phyloP scores from a whole-genome alignment of 1,140 invertebrate species.

The Aporrectodea caliginosa region DNA sequence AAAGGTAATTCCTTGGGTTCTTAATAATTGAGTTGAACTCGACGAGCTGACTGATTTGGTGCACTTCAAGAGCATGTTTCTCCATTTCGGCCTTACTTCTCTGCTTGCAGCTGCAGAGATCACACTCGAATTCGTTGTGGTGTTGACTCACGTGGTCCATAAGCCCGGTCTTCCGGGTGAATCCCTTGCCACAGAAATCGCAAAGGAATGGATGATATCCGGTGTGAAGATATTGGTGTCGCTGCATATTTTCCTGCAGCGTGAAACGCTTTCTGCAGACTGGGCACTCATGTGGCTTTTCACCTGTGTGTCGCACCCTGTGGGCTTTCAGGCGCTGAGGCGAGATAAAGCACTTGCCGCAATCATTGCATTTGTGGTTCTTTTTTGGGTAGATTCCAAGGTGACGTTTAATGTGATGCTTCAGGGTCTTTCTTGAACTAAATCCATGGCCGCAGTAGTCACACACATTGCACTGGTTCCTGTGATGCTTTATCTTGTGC shows the following conservation, averaged over 20 bases:
- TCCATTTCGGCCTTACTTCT: background rate
- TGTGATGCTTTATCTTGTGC: background rate
- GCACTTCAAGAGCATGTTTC: background rate
- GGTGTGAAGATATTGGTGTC: constrained; percentile 89
- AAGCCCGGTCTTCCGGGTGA: constrained; percentile 93
- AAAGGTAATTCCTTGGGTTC: background rate
- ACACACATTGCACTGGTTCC: background rate
- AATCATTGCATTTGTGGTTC: constrained; percentile 77
- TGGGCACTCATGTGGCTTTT: constrained; percentile 67
- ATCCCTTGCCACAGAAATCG: constrained; percentile 88
- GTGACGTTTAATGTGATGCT: background rate
- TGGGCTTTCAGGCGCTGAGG: constrained; percentile 93
- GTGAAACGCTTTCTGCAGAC: constrained; percentile 23
- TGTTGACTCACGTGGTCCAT: constrained; percentile 76
- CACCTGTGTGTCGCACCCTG: constrained; percentile 96
- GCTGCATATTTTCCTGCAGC: constrained; percentile 87
- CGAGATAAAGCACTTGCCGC: constrained; percentile 95
- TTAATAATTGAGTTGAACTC: background rate
- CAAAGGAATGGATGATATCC: constrained; percentile 86
- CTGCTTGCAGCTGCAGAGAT: constrained; percentile 62
- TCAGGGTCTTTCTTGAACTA: background rate
- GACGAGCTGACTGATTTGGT: background rate
- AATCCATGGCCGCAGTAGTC: background rate
- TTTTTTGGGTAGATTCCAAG: background rate
- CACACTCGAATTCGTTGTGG: constrained; percentile 37